Percentiles rank a stretch among this genome's conserved stretches.
These are phyloP conservation scores for Eulemur rufifrons DNA, from an alignment of 2,113 vertebrate species.

Conservation along the genomic window DNA sequence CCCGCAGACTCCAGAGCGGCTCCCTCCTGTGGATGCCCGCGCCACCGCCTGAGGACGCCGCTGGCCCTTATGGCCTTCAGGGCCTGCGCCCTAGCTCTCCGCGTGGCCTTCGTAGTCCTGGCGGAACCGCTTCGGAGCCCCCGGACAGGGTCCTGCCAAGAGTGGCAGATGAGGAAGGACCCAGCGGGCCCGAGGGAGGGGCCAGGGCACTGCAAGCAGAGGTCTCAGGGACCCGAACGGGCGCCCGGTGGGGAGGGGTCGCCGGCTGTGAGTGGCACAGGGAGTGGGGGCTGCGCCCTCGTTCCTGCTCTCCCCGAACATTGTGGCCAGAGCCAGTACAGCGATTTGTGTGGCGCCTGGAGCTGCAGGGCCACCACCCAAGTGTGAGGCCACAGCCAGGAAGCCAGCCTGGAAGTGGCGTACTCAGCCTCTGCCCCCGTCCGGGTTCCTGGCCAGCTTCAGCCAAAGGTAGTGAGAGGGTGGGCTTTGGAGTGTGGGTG, in stretches of 20 bases:
- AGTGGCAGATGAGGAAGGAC: conserved; percentile 43
- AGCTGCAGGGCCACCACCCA: neutral
- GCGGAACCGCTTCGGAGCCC: too few species aligned
- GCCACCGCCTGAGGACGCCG: too few species aligned
- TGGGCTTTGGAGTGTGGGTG: neutral
- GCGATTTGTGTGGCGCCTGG: neutral
- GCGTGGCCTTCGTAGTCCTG: too few species aligned
- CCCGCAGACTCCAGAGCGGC: too few species aligned
- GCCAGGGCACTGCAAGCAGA: too few species aligned
- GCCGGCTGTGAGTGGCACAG: neutral
- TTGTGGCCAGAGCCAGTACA: neutral
- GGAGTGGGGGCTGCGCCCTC: neutral
- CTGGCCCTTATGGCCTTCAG: too few species aligned
- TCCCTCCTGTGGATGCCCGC: too few species aligned
- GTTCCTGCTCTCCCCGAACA: neutral
- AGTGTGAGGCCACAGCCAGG: neutral
- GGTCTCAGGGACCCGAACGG: too few species aligned
- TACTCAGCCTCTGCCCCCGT: neutral
- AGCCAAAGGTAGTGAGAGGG: neutral
- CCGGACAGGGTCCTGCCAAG: neutral
- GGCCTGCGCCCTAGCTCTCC: too few species aligned
- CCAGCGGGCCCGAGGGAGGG: neutral
- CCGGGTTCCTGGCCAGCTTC: neutral
- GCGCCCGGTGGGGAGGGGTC: neutral
- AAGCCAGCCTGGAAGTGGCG: neutral